Percentiles rank a stretch among this genome's conserved stretches.
Evolutionary conservation across 2,888 invertebrate genomes (phyloP).

Genomic region (Megalurothrips usitatus): DNA sequence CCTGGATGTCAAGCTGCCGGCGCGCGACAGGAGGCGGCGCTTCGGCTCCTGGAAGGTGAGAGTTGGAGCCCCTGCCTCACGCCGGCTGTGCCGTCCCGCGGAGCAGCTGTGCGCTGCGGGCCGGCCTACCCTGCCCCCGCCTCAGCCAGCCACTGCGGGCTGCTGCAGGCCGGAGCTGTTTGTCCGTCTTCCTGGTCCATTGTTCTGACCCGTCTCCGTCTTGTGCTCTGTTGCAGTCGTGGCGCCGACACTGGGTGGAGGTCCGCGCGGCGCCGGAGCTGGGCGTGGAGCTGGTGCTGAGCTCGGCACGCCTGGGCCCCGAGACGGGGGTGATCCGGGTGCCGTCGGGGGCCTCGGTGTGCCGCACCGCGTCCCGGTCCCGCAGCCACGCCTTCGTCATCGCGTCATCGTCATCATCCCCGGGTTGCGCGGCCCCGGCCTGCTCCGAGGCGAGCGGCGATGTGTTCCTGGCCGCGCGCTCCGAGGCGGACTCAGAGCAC

Average conservation of each 20-base stretch:
- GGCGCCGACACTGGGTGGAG: conserved; percentile 7
- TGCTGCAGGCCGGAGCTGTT: neutral
- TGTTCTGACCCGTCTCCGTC: neutral
- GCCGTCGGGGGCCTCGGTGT: neutral
- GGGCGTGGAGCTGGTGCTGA: conserved; percentile 19
- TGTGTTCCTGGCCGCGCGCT: neutral
- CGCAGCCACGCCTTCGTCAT: conserved; percentile 17
- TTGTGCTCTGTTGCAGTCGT: neutral
- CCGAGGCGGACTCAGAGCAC: conserved; percentile 1
- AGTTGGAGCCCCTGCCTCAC: neutral
- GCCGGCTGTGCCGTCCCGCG: too few relatives aligned
- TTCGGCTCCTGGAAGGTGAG: conserved; percentile 8
- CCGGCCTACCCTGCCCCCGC: too few relatives aligned
- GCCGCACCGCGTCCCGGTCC: conserved; percentile 8
- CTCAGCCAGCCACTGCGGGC: neutral
- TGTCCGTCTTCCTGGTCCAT: neutral
- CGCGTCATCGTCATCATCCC: neutral
- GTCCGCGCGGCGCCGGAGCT: neutral
- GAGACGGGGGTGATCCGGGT: conserved; percentile 8
- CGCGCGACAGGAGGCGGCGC: neutral
- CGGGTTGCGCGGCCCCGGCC: neutral
- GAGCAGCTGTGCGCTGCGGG: too few relatives aligned
- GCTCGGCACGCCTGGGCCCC: neutral
- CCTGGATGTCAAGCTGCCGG: conserved; percentile 14
- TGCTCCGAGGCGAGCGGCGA: neutral